Base-by-base conservation (phyloP, 2,113 vertebrate species). In the Odontophorus gujanensis region DNA sequence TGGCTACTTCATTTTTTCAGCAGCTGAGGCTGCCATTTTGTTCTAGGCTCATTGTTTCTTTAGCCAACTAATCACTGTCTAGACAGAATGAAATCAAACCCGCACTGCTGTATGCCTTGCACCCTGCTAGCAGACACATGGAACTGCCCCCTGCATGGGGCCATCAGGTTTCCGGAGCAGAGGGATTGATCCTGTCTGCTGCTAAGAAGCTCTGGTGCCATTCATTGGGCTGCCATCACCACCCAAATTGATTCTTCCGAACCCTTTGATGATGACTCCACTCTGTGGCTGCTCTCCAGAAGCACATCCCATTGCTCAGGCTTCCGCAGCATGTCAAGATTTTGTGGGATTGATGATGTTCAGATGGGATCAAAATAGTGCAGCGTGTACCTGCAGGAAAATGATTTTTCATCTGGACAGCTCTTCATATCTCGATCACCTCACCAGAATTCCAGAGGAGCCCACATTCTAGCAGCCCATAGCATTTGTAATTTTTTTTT, bases 391-490 rank as follows among this genome's bases (percentile, higher is more conserved):
- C 85, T 71, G 63, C 28, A 87, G 85, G 45, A 63, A 77, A 83
- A 77, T 11, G 3, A 32, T 51, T 87, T 91, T 89, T 96, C 72
- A 43, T 89, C 63, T 80, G 78, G 75, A 67, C 71, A 47, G 53
- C 50, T 96, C 68, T 80, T 91, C 63, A 28, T 59, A 32, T 53
- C 48, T 87, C 38, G 42, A 73, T 79, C 75, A 82, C 42, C 34
- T 67, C 47, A 50, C 34, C 78, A 95, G 63, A 87, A 77, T 34
- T 59, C 87, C 67, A 87, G 72, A 90, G 53, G 53, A 95, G 71
- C 53, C 68, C 75, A 57, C 48, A 53, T 30, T 72, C 36, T 68
- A 85, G 61, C 72, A 90, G 76, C 62, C 51, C 40, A 21, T 50
- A 76, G 17, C 36, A 71, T 25, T 62, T 59, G 7, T 8, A 59